Evolutionary conservation across 2,113 vertebrate species (phyloP), one percentile per base, ranked within the genome.

Genomic region (Tringa solitaria): DNA sequence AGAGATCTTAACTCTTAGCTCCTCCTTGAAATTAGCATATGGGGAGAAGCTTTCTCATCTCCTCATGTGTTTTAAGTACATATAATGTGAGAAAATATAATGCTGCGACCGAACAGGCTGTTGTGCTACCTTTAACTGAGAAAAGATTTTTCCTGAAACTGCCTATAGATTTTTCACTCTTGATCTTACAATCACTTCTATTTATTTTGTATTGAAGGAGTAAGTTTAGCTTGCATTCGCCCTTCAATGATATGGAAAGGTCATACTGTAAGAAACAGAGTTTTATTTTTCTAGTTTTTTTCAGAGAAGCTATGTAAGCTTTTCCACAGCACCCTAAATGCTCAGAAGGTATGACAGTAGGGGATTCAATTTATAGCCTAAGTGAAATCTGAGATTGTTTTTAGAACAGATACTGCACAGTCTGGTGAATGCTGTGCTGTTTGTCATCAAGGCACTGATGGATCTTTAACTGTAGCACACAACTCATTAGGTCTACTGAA

Each of bases 211-310:
- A 77, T 16, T 64, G 87, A 94, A 83, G 74, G 27, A 94, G 1
- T 4, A 57, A 92, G 89, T 90, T 93, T 76, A 88, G 80, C 81
- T 83, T 84, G 78, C 67, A 65, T 91, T 93, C 91, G 84, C 81
- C 59, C 84, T 93, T 94, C 89, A 91, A 77, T 91, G 90, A 75
- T 73, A 96, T 20, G 87, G 95, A 97, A 96, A 92, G 94, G 93
- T 96, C 87, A 93, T 35, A 30, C 6, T 12, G 30, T 43, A 63
- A 97, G 92, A 93, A 89, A 76, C 81, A 70, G 77, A 24, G 56
- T 22, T 96, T 96, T 96, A 79, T 92, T 96, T 93, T 79, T 53
- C 70, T 57, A 4, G 8, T 94, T 96, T 97, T 97, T 95, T 97
- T 90, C 91, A 28, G 45, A 84, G 89, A 96, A 90, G 90, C 30